phyloP scores from a whole-genome alignment of 2,113 vertebrate species.

The Tretioscincus oriximinensis region DNA sequence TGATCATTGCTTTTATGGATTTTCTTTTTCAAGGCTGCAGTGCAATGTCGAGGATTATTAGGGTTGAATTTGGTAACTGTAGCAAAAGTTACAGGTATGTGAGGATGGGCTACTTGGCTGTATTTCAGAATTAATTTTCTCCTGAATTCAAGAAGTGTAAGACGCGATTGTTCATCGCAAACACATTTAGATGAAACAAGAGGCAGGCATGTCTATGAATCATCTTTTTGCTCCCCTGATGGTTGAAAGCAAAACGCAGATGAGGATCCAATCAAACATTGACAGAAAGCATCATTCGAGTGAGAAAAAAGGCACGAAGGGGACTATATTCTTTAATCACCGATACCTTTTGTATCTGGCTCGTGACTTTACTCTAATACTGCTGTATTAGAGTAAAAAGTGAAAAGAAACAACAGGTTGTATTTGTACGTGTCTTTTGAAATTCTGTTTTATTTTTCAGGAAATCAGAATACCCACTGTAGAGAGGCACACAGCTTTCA shows the following conservation, averaged over 20 bases:
- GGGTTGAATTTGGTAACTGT: neutral
- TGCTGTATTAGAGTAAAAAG: neutral
- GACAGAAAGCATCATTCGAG: neutral
- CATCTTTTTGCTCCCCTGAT: neutral
- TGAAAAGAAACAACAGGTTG: conserved; percentile 5
- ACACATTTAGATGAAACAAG: neutral
- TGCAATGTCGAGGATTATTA: neutral
- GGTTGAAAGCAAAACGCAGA: neutral
- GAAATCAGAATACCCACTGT: neutral
- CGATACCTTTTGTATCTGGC: neutral
- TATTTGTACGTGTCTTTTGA: neutral
- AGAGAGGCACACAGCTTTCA: conserved; percentile 20
- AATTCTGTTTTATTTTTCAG: neutral
- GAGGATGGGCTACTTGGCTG: neutral
- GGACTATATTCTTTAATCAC: neutral
- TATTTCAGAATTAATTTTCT: neutral
- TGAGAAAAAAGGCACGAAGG: neutral
- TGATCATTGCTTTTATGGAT: neutral
- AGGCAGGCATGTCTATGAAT: neutral
- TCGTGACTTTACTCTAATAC: neutral
- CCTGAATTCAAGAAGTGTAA: neutral
- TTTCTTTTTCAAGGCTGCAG: neutral
- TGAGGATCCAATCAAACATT: neutral
- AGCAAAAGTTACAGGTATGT: neutral
- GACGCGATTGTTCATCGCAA: neutral